phyloP scores from a whole-genome alignment of 2,888 invertebrate species.

The Cylindroiulus punctatus region DNA sequence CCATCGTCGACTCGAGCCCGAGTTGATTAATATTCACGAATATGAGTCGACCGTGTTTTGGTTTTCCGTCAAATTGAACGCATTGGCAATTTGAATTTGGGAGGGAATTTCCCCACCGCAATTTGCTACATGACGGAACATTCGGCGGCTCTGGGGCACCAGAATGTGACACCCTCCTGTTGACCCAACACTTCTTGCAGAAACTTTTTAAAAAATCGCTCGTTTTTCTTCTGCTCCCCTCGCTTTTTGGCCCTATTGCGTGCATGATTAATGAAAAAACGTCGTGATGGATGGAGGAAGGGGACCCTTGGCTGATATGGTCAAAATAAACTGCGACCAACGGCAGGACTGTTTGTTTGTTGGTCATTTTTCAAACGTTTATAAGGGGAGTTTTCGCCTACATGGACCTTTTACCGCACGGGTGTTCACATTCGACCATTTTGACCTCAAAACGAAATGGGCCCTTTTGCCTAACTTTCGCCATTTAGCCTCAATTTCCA shows the following conservation, averaged over 20 bases:
- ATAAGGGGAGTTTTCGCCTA: not conserved
- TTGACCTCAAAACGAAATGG: slow-evolving; percentile 9
- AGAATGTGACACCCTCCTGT: slow-evolving; percentile 16
- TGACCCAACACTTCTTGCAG: slow-evolving; percentile 38
- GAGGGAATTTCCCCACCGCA: not conserved
- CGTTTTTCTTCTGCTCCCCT: slow-evolving; percentile 19
- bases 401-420: not conserved
- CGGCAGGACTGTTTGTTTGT: slow-evolving; percentile 34
- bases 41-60: not conserved
- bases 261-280: slow-evolving; percentile 21
- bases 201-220: not conserved
- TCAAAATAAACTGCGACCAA: slow-evolving; percentile 6
- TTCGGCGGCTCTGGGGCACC: not conserved
- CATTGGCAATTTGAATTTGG: slow-evolving; percentile 4
- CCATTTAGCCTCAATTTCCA: not conserved
- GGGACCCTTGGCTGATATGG: not conserved
- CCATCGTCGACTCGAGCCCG: not conserved
- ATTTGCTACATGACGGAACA: not conserved
- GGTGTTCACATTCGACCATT: not conserved
- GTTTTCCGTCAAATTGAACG: slow-evolving; percentile 16
- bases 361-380: slow-evolving; percentile 17
- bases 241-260: slow-evolving; percentile 11
- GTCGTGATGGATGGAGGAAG: slow-evolving; percentile 1
- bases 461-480: not conserved
- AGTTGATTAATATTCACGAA: slow-evolving; percentile 33